A percentile compares a stretch with the other conserved stretches of the same genome.
phyloP scores from a whole-genome alignment of 2,113 vertebrate genomes.

The Prunella fulvescens region DNA sequence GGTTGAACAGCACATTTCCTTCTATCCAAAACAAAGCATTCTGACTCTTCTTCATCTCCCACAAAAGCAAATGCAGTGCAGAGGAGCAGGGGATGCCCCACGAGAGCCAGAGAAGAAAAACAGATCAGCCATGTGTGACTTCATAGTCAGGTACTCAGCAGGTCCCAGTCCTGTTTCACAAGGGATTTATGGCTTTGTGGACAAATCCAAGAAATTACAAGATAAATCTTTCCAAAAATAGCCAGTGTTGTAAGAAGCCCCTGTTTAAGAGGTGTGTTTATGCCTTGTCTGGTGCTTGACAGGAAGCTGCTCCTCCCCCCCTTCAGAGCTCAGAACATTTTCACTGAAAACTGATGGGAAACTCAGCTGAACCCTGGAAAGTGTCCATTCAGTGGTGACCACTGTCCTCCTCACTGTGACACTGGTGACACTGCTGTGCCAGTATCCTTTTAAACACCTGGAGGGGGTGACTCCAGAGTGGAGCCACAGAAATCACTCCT shows the following conservation, averaged over 20 bases:
- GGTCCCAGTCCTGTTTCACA: background rate
- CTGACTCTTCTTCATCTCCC: background rate
- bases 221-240: background rate
- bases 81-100: background rate
- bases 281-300: background rate
- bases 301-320: background rate
- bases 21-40: background rate
- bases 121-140: background rate
- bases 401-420: background rate
- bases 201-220: background rate
- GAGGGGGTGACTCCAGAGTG: background rate
- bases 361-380: background rate
- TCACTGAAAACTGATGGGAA: background rate
- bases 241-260: background rate
- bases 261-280: background rate
- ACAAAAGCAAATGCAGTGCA: background rate
- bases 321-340: background rate
- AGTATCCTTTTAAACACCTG: background rate
- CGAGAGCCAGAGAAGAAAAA: background rate
- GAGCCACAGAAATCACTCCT: background rate
- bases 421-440: accelerated
- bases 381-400: background rate
- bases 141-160: background rate
- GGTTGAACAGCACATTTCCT: background rate
- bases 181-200: background rate